Evolutionary conservation across 2,797 vertebrate species (phyloP), one percentile per base, ranked within the genome.

Genomic region (Hemibagrus guttatus): DNA sequence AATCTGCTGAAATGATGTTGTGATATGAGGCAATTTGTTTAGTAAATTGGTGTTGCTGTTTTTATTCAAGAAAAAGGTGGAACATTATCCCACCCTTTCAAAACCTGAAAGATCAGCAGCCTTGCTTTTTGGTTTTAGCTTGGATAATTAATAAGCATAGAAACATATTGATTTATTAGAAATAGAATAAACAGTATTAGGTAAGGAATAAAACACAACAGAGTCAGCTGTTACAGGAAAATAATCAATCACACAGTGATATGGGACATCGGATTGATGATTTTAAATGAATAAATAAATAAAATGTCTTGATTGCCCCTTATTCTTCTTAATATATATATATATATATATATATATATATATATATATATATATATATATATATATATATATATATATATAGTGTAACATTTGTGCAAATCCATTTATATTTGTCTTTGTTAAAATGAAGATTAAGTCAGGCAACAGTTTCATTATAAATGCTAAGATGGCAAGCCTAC

Each of bases 1-100:
- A 68, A 88, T 87, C 87, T 28, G 49, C 85, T 71, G 49, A 58
- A 80, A 85, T 85, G 49, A 76, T 88, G 85, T 88, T 79, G 56
- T 84, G 69, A 81, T n/a, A 35, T 69, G 19, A 52, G 69, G 49
- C 46, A 80, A 79, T 46, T 82, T 88, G 72, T 84, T 84, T 72
- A 63, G 58, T 68, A 75, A 69, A 75, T 75, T 72, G 61, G 46
- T 75, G 83, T 72, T 79, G 2, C 54, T 82, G 79, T 86, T 59
- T 76, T 76, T 58, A 58, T 79, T 13, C 9, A 31, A 8, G 42
- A 54, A 78, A 35, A 39, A 16, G 4, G 28, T 52, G 35, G 19
- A 78, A 84, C 28, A 74, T 76, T 56, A 19, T 80, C 39, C 46
- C 39, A 35, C 23, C 46, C 56, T 61, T 87, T 52, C 61, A 19